Percentiles rank a stretch among this genome's conserved stretches.
These are phyloP conservation scores for Graphium colonna DNA, from an alignment of 2,888 invertebrate genomes.

Conservation along the genomic window DNA sequence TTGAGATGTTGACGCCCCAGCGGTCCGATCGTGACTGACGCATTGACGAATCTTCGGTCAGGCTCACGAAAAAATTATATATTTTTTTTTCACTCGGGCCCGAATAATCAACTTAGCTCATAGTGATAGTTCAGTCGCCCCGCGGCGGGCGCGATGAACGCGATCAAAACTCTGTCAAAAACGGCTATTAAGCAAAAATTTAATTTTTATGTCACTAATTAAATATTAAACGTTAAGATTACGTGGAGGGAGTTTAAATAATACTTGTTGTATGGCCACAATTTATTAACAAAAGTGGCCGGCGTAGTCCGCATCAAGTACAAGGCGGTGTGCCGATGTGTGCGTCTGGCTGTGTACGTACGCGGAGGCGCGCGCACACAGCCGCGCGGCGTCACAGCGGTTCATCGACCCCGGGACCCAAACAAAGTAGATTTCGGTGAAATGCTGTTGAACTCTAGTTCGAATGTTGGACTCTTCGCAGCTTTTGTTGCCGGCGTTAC, in stretches of 20 bases:
- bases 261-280: slow-evolving; percentile 36
- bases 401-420: slow-evolving; percentile 75
- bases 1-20: slow-evolving; percentile 64
- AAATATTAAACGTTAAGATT: slow-evolving; percentile 19
- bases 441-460: slow-evolving; percentile 78
- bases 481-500: slow-evolving; percentile 56
- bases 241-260: slow-evolving; percentile 12
- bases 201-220: slow-evolving; percentile 19
- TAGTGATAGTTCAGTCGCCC: slow-evolving; percentile 76
- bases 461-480: slow-evolving; percentile 60
- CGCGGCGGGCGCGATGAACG: slow-evolving; percentile 39
- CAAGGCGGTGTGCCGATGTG: slow-evolving; percentile 44
- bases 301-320: slow-evolving; percentile 43
- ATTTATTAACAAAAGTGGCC: slow-evolving; percentile 65
- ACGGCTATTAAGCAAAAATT: slow-evolving; percentile 43
- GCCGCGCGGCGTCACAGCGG: slow-evolving; percentile 63
- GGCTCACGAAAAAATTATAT: slow-evolving; percentile 71
- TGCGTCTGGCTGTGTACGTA: slow-evolving; percentile 52
- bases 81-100: slow-evolving; percentile 72
- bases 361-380: slow-evolving; percentile 62
- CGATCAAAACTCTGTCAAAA: slow-evolving; percentile 30
- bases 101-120: slow-evolving; percentile 75
- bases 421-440: slow-evolving; percentile 80
- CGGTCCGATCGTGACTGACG: slow-evolving; percentile 73
- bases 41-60: slow-evolving; percentile 72